phyloP scores from a whole-genome alignment of 2,113 vertebrate species.

The Nothoprocta perdicaria region DNA sequence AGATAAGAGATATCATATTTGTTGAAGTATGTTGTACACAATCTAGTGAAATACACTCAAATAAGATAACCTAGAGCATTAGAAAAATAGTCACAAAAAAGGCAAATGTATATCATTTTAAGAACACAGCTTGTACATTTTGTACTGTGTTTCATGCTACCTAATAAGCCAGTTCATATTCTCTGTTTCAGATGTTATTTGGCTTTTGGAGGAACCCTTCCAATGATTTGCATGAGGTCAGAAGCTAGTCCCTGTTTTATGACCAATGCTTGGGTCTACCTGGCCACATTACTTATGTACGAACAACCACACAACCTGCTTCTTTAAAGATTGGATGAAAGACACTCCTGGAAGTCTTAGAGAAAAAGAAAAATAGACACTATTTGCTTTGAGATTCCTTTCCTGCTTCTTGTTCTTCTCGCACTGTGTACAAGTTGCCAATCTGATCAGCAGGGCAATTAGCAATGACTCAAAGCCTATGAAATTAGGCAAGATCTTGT shows the following conservation, averaged over 20 bases:
- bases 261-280: not conserved
- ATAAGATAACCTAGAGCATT: not conserved
- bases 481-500: not conserved
- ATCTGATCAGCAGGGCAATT: not conserved
- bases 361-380: not conserved
- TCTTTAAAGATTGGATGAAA: not conserved
- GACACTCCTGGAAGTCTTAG: constrained; percentile 6
- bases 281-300: not conserved
- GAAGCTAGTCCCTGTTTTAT: not conserved
- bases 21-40: not conserved
- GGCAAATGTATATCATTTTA: not conserved
- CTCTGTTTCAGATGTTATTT: not conserved
- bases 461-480: not conserved
- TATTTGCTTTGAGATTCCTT: not conserved
- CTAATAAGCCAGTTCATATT: not conserved
- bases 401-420: not conserved
- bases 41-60: not conserved
- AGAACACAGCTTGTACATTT: not conserved
- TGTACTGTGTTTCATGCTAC: not conserved
- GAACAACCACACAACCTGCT: not conserved
- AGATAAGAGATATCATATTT: not conserved
- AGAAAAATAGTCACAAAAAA: not conserved
- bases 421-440: not conserved
- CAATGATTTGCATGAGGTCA: not conserved
- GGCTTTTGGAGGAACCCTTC: not conserved